Evolutionary conservation across 2,113 vertebrate species (phyloP), one percentile per base, ranked within the genome.

Genomic region (Upupa epops): DNA sequence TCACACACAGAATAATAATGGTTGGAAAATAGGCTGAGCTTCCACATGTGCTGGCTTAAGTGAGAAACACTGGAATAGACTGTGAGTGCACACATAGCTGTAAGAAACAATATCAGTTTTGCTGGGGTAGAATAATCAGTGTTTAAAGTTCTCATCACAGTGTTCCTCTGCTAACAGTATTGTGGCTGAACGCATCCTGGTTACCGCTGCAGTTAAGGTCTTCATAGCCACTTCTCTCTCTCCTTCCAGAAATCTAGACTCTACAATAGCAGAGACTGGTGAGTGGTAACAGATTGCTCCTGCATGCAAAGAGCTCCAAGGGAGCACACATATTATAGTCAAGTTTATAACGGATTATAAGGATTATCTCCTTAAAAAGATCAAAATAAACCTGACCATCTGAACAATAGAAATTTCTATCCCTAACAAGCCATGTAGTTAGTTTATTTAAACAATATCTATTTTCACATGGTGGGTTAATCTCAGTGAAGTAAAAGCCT

Each of bases 181-280:
- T 65, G 82, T 91, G 78, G 54, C 92, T 63, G 94, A 92, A 76
- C 88, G 96, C 86, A 83, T 95, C 80, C 93, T 92, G 63, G 60
- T 96, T 90, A 89, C 93, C 88, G 18, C 61, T 22, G 64, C 93
- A 75, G 81, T 87, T 80, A 90, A 88, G 4, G 5, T 82, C 89
- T 94, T 95, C 68, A 68, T 83, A 89, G 90, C 81, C 36, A 46
- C 81, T 52, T 96, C 73, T 59, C 18, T 7, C 37, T 86, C 95
- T 86, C 90, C 66, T 79, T 83, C 91, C 71, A 71, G 55, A 76
- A 83, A 59, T 46, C 51, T 91, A 32, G 92, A 76, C 66, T 76
- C 80, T 45, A 55, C 68, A 45, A 70, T 10, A 83, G 88, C 86
- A 89, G 72, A 40, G 84, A 59, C 56, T 24, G 31, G 65, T 22